Evolutionary conservation across 2,888 invertebrate species (phyloP).

Genomic region (Lasioglossum figueresi): DNA sequence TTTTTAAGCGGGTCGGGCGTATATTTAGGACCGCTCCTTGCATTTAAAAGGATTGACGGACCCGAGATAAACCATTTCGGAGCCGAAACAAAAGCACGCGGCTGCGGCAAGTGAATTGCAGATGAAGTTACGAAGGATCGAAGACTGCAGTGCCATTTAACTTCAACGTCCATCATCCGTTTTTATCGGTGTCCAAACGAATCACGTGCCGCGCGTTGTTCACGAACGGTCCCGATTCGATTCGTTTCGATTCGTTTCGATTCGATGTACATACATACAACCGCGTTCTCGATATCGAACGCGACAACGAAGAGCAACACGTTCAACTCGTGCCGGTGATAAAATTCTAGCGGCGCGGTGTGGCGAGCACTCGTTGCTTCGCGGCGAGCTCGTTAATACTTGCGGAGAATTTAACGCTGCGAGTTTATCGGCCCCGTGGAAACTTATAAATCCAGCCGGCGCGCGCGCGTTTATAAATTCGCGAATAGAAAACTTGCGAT

Average conservation of each 20-base stretch:
- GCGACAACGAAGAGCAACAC: conserved; percentile 10
- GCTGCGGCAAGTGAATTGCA: neutral
- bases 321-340: conserved; percentile 6
- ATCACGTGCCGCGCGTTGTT: neutral
- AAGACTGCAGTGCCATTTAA: conserved; percentile 12
- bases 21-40: neutral
- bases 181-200: conserved; percentile 6
- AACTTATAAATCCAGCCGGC: neutral
- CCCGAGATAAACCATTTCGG: neutral
- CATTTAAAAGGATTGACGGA: neutral
- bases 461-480: neutral
- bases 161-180: conserved; percentile 5
- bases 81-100: neutral
- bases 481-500: conserved; percentile 9
- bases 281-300: conserved; percentile 5
- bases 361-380: neutral
- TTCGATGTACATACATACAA: neutral
- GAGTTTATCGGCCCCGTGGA: conserved; percentile 3
- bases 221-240: neutral
- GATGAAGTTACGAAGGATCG: conserved; percentile 6
- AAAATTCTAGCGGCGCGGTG: neutral
- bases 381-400: neutral
- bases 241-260: neutral
- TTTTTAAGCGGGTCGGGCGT: neutral
- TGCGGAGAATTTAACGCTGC: neutral